Evolutionary conservation across 2,888 invertebrate genomes (phyloP).

Genomic region (Melinopterus prodromus): DNA sequence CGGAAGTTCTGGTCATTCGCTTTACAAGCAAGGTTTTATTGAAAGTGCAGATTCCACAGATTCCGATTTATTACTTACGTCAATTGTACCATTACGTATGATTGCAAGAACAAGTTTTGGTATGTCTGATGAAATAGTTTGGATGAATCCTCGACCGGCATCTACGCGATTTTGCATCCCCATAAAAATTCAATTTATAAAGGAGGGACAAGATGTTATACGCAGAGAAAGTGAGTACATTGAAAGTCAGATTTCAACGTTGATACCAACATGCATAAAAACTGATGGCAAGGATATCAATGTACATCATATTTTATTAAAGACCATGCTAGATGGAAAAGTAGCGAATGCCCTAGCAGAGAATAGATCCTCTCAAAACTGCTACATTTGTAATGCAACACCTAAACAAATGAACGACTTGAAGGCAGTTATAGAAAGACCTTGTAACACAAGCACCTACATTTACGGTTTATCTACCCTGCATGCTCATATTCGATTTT

Average conservation of each 20-base stretch:
- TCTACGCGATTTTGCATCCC: neutral
- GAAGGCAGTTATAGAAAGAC: neutral
- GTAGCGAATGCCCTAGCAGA: neutral
- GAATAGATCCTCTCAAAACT: neutral
- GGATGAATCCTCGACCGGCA: neutral
- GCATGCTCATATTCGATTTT: neutral
- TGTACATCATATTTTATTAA: neutral
- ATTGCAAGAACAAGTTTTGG: neutral
- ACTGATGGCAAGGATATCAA: neutral
- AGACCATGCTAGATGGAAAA: neutral
- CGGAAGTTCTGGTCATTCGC: constrained; percentile 4
- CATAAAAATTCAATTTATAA: neutral
- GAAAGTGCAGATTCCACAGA: neutral
- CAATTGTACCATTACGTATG: constrained; percentile 4
- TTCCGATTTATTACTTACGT: neutral
- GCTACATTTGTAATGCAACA: neutral
- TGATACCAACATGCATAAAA: constrained; percentile 4
- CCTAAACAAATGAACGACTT: constrained; percentile 4
- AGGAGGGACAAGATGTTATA: constrained; percentile 4
- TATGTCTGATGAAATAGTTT: neutral
- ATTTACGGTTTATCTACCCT: constrained; percentile 4
- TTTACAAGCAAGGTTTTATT: neutral
- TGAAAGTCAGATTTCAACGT: constrained; percentile 4
- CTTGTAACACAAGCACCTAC: neutral
- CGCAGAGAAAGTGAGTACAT: neutral